Evolutionary conservation across 2,888 invertebrate species (phyloP), one percentile per base, ranked within the genome.

Genomic region (Suillia variegata): DNA sequence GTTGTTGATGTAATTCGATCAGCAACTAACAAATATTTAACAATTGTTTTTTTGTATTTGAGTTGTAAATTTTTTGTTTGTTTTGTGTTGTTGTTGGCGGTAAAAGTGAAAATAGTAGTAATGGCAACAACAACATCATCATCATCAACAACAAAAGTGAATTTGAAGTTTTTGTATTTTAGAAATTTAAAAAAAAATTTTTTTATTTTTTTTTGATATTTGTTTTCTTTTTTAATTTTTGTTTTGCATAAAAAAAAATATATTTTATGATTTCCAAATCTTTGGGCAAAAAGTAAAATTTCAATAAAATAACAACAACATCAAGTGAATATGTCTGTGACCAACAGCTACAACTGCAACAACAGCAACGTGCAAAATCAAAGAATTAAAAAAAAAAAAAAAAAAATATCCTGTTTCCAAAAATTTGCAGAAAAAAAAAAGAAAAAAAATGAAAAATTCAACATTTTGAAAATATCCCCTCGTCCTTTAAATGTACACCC

Each of bases 331-430:
- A 45, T 45, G 18, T 45, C 10, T 13, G 13, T 12, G 45, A 34
- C 49, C 34, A 63, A 56, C 51, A 64, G 61, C 69, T 69, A 69
- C 66, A 69, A 67, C 66, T 58, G 60, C 64, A 64, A 70, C 68
- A 71, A 68, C 66, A 70, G 67, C 67, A 69, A 73, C 75, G 76
- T 77, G 77, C 77, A 74, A 63, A 69, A 66, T 63, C 33, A 65
- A n/a, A n/a, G n/a, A n/a, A n/a, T n/a, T n/a, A n/a, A n/a, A n/a
- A n/a, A n/a, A n/a, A n/a, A n/a, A n/a, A n/a, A 61, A 54, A 55
- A 55, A 33, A 4, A 57, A 33, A 47, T 20, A n/a, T 42, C 20
- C n/a, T 49, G 12, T 48, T 48, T 48, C n/a, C 6, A 24, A 26
- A 50, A 50, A 33, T 34, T 31, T 34, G n/a, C 20, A 52, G 22